Evolutionary conservation across 2,888 invertebrate species (phyloP).

Genomic region (Protodeltote pygarga): DNA sequence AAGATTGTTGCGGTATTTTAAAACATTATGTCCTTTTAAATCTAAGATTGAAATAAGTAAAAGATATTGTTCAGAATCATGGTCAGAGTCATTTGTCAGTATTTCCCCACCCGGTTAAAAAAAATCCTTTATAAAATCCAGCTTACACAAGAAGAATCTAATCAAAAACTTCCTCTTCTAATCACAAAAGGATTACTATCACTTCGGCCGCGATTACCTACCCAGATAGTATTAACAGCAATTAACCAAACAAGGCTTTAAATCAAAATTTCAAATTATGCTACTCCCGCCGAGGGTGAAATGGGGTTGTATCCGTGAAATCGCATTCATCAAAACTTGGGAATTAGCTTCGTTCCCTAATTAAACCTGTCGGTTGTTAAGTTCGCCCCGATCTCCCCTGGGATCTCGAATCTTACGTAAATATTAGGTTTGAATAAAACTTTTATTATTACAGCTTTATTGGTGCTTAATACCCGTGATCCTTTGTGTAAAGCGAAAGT

Average conservation of each 20-base stretch:
- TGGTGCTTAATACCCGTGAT: constrained; percentile 61
- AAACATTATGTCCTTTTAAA: too few species aligned
- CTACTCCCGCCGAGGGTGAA: constrained; percentile 56
- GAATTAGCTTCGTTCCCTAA: constrained; percentile 81
- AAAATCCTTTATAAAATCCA: constrained; percentile 13
- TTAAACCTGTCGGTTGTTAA: constrained; percentile 82
- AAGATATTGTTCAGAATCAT: too few species aligned
- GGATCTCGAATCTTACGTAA: constrained; percentile 70
- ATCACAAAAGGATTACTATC: constrained; percentile 37
- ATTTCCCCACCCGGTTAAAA: too few species aligned
- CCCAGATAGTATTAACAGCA: constrained; percentile 63
- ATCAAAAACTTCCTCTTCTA: constrained; percentile 39
- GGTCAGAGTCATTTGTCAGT: too few species aligned
- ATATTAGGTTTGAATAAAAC: constrained; percentile 79
- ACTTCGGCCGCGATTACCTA: constrained; percentile 39
- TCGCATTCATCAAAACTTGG: constrained; percentile 86
- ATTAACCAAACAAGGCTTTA: constrained; percentile 72
- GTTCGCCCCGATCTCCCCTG: constrained; percentile 60
- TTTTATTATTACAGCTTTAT: constrained; percentile 76
- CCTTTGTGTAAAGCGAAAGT: constrained; percentile 50
- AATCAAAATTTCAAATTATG: constrained; percentile 81
- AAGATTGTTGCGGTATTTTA: too few species aligned
- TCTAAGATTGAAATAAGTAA: too few species aligned
- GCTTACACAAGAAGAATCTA: constrained; percentile 30
- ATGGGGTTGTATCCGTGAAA: constrained; percentile 73